Base-by-base conservation (phyloP, 2,888 invertebrate species). In the Drosophila eohydei region DNA sequence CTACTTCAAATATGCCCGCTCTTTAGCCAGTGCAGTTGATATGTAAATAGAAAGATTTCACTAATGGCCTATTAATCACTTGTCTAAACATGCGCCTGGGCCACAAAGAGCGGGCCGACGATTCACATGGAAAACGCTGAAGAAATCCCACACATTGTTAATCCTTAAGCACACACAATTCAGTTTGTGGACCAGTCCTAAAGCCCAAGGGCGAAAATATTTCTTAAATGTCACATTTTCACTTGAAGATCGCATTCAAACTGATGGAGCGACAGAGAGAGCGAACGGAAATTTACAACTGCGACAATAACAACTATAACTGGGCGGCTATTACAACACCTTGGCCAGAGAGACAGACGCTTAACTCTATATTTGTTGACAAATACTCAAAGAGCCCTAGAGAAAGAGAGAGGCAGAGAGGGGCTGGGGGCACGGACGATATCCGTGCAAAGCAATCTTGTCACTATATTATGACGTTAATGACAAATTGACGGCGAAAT, bases 401-500 rank as follows among this genome's bases (percentile, higher is more conserved):
- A 26, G 0, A n/a, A 16, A 11, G 4, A 21, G 43, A 26, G 28
- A 3, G n/a, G 30, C 9, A 28, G 28, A 2, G 14, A 41, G 50
- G 21, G 44, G n/a, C 5, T 11, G 36, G 11, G 38, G 46, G 32
- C 48, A 32, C 7, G 60, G 30, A 62, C 74, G 74, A 76, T 87
- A 89, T 90, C 87, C 90, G 82, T 87, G 90, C 87, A 88, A 82
- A 83, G 83, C 91, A 86, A 91, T 90, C 89, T 86, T 91, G 92
- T 91, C 91, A 90, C 87, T 91, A 90, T 90, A 90, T 91, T 91
- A 89, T 88, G 83, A 83, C 83, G 81, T 79, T 90, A 91, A 92
- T 91, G 91, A 92, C 92, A 92, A 92, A 92, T 92, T 92, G 92
- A 84, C 92, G 92, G 92, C 83, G 64, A 80, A 90, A 85, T 79